Evolutionary conservation across 2,888 invertebrate genomes (phyloP).

Genomic region (Eurois occulta): DNA sequence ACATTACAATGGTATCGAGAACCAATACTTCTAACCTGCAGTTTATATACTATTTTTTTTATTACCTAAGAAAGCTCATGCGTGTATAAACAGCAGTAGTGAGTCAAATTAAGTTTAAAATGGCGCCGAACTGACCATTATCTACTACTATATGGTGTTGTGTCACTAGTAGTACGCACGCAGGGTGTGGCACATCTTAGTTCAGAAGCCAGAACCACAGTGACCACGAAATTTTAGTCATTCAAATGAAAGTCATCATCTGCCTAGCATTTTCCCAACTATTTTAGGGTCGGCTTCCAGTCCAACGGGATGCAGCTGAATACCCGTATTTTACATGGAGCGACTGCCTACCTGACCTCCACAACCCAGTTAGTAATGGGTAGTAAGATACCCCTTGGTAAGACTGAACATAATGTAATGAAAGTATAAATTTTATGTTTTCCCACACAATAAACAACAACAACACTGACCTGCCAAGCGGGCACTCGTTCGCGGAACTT

Average conservation of each 20-base stretch:
- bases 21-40: background rate
- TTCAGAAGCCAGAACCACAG: background rate
- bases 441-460: background rate
- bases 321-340: background rate
- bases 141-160: background rate
- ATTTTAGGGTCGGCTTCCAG: background rate
- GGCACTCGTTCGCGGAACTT: constrained; percentile 99
- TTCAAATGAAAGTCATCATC: background rate
- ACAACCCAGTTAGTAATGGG: constrained; percentile 1
- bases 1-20: background rate
- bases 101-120: background rate
- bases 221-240: background rate
- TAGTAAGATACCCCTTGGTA: background rate
- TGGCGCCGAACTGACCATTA: background rate
- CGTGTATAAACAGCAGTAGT: background rate
- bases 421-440: background rate
- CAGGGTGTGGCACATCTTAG: background rate
- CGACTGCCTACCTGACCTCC: background rate
- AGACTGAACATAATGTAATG: background rate
- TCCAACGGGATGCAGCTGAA: background rate
- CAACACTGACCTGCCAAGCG: constrained; percentile 95
- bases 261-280: background rate
- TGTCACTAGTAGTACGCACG: background rate
- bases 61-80: background rate
- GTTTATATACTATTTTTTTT: background rate